phyloP scores from a whole-genome alignment of 2,113 vertebrate species.

The Lampris incognitus region DNA sequence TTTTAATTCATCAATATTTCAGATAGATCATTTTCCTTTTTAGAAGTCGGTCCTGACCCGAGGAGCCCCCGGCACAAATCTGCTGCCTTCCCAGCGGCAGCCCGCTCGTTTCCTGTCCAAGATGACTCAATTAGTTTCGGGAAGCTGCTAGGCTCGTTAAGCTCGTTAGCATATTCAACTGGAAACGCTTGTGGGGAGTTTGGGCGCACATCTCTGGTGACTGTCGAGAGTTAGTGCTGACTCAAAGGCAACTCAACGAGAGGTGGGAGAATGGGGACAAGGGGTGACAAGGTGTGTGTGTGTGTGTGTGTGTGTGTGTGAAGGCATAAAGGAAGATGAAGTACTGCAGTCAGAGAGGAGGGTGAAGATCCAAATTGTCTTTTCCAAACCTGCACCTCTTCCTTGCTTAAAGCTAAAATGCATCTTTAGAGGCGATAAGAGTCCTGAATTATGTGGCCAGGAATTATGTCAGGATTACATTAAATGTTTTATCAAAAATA shows the following conservation, averaged over 20 bases:
- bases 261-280: not conserved
- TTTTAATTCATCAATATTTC: slow-evolving; percentile 67
- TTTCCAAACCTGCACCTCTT: no score
- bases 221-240: slow-evolving; percentile 52
- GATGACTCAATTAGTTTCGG: slow-evolving; percentile 51
- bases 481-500: no score
- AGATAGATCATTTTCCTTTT: slow-evolving; percentile 50
- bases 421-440: no score
- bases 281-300: not conserved
- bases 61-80: slow-evolving; percentile 58
- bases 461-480: no score
- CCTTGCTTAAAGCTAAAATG: no score
- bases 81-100: slow-evolving; percentile 44
- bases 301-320: not conserved
- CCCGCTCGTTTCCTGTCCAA: slow-evolving; percentile 32
- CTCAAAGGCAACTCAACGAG: slow-evolving; percentile 19
- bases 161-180: slow-evolving; percentile 56
- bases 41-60: slow-evolving; percentile 35
- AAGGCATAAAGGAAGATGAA: not conserved
- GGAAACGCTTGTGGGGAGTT: slow-evolving; percentile 27
- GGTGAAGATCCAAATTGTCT: no score
- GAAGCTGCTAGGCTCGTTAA: slow-evolving; percentile 50
- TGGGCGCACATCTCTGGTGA: slow-evolving; percentile 33
- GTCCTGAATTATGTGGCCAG: no score
- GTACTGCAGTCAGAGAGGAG: no score